Conservation (phyloP, 2,797 vertebrate genomes). For the Dromococcyx pavoninus region DNA sequence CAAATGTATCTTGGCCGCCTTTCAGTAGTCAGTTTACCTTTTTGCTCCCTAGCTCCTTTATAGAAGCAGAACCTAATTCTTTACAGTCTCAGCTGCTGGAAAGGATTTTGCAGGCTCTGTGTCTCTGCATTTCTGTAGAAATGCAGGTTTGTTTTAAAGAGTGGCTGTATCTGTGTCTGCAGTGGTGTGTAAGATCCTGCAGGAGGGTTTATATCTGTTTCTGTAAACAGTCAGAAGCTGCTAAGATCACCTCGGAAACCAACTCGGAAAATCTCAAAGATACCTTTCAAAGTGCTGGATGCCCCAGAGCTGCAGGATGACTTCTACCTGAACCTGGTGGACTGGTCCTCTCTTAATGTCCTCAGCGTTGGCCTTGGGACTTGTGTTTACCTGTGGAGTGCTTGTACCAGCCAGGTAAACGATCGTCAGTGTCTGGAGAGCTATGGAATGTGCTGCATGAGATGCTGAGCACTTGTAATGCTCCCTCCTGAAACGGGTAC, state of each 20-base stretch:
- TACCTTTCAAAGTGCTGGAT: conserved; percentile 97
- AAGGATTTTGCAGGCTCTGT: neutral
- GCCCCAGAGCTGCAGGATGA: conserved; percentile 97
- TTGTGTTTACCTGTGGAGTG: conserved; percentile 98
- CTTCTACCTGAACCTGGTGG: conserved; percentile 98
- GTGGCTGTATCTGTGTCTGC: neutral
- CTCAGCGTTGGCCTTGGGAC: conserved; percentile 97
- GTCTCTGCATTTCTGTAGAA: neutral
- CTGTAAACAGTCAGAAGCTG: conserved; percentile 87
- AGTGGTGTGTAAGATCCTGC: neutral
- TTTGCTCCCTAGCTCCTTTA: neutral
- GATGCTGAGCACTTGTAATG: neutral
- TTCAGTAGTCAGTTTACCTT: neutral
- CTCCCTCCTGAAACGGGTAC: neutral
- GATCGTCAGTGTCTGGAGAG: neutral
- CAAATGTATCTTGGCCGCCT: neutral
- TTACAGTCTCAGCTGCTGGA: neutral
- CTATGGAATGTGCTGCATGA: neutral
- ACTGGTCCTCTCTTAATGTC: conserved; percentile 98
- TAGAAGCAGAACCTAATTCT: neutral
- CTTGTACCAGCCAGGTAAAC: conserved; percentile 95
- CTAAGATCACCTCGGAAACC: conserved; percentile 95
- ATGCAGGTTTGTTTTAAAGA: neutral
- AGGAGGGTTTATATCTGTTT: neutral
- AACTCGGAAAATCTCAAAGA: conserved; percentile 98